A percentile compares a stretch with the other conserved stretches of the same genome.
Evolutionary conservation across 2,797 vertebrate genomes (phyloP).

Genomic region (Staurois parvus): DNA sequence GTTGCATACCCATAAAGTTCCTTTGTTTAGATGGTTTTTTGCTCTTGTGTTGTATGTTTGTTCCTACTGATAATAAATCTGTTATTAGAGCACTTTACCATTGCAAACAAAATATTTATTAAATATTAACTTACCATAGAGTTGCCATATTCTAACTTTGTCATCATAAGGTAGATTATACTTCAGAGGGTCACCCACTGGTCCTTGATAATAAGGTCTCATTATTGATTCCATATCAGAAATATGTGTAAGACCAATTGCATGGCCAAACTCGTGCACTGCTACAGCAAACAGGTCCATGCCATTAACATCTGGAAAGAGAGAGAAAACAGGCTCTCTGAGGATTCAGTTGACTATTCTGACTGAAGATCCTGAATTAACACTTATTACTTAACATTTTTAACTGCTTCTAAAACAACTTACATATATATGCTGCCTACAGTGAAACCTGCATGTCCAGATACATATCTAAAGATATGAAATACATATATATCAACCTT

Average conservation of each 20-base stretch:
- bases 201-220: slow-evolving; percentile 96
- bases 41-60: too few relatives aligned
- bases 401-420: too few relatives aligned
- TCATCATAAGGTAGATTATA: slow-evolving; percentile 94
- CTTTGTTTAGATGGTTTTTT: too few relatives aligned
- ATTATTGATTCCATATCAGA: slow-evolving; percentile 93
- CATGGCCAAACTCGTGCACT: slow-evolving; percentile 95
- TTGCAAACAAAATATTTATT: not conserved
- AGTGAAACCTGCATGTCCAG: too few relatives aligned
- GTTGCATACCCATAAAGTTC: too few relatives aligned
- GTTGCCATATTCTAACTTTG: slow-evolving; percentile 94
- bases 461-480: too few relatives aligned
- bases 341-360: too few relatives aligned
- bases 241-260: slow-evolving; percentile 93
- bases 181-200: slow-evolving; percentile 94
- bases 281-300: slow-evolving; percentile 97
- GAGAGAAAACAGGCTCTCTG: not conserved
- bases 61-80: not conserved
- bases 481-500: too few relatives aligned
- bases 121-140: slow-evolving; percentile 85
- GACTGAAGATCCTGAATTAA: too few relatives aligned
- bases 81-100: not conserved
- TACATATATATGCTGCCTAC: too few relatives aligned
- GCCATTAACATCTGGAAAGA: slow-evolving; percentile 83
- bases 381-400: too few relatives aligned